Base-by-base conservation (phyloP, 2,888 invertebrate genomes). In the Ditylenchus weischeri region DNA sequence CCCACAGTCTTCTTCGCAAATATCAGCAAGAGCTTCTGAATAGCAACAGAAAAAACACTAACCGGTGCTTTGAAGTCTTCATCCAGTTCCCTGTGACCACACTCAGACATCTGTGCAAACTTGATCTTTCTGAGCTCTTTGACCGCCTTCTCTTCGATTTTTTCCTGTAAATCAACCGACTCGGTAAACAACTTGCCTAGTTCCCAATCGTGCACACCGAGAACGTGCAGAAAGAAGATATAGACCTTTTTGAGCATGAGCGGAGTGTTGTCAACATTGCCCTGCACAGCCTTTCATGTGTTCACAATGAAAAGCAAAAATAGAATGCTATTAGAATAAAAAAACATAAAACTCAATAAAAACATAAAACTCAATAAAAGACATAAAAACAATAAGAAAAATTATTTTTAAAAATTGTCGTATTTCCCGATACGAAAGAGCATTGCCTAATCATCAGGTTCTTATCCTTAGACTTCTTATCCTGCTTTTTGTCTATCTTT, bases 201-300 rank as follows among this genome's bases (percentile, higher is more conserved):
- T 10, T 54, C 23, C 54, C 54, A 54, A 6, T 54, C 7, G 29
- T 54, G 54, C 23, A 54, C 29, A 8, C 54, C 54, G 6, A 54
- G 10, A 11, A 54, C 54, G 29, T 54, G 54, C 6, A 29, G 54
- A 29, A 54, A 8, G 54, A 54, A 54, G 54, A 6, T 54, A 10
- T 54, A 54, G 54, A 54, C 10, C 54, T 10, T 54, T 10, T 54
- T 10, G 29, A 54, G 54, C 54, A 54, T 54, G 7, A 21, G 54
- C 21, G 54, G 54, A 11, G 54, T 23, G 54, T 54, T 54, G 54
- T 54, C 54, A 10, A 54, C 54, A 29, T 54, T 54, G 54, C 54
- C 10, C 10, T 54, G 54, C 21, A 54, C 54, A 11, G 54, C 54
- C 11, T 54, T 54, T 29, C 54, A 54, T 10, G 54, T 54, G 10